These are phyloP conservation scores for Eudemis profundana DNA, from an alignment of 2,888 invertebrate species.

Conservation along the genomic window DNA sequence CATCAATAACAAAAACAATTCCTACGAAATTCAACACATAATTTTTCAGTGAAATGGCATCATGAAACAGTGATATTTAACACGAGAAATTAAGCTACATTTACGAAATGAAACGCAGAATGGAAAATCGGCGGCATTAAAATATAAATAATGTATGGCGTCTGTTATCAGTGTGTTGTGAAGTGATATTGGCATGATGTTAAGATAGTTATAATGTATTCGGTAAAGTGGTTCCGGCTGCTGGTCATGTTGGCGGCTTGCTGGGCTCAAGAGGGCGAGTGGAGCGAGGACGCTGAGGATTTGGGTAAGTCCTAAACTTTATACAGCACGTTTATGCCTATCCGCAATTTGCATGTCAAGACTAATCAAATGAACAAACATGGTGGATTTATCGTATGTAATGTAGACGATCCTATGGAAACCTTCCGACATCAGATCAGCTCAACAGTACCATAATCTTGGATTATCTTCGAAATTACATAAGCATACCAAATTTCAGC, in stretches of 20 bases:
- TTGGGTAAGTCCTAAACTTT: conserved; percentile 63
- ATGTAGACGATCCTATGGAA: too few relatives aligned
- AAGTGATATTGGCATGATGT: conserved; percentile 60
- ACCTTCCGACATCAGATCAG: too few relatives aligned
- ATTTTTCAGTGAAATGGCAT: conserved; percentile 15
- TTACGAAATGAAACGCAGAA: conserved; percentile 44
- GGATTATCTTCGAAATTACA: too few relatives aligned
- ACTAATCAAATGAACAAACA: too few relatives aligned
- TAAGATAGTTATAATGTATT: conserved; percentile 69
- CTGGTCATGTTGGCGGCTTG: conserved; percentile 76
- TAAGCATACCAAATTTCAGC: too few relatives aligned
- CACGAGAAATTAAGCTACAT: conserved; percentile 16
- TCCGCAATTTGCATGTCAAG: too few relatives aligned
- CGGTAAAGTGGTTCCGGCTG: conserved; percentile 75
- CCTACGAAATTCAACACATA: conserved; percentile 6
- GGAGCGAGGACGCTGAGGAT: conserved; percentile 82
- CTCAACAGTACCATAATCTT: too few relatives aligned
- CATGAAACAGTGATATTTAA: conserved; percentile 18
- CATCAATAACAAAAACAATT: conserved; percentile 24
- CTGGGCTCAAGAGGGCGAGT: conserved; percentile 81
- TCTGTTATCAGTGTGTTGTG: conserved; percentile 26
- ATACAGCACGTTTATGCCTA: too few relatives aligned
- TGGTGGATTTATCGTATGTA: too few relatives aligned
- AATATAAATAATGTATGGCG: neutral
- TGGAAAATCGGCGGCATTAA: conserved; percentile 10